These are phyloP conservation scores for Dromococcyx pavoninus DNA, from an alignment of 2,797 vertebrate species.

Conservation along the genomic window DNA sequence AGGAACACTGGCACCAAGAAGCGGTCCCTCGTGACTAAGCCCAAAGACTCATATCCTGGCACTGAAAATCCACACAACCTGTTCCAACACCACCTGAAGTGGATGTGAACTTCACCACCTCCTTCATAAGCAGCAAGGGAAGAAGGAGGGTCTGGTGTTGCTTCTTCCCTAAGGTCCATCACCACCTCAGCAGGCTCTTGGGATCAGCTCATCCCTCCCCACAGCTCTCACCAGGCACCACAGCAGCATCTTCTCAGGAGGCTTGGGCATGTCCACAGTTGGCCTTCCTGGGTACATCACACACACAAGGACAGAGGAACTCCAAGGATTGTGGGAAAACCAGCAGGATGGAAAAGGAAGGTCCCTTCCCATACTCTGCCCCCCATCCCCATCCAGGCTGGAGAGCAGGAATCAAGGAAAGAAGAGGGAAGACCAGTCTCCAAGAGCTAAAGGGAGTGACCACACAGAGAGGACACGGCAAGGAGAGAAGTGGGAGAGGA, in stretches of 20 bases:
- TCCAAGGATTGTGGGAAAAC: neutral
- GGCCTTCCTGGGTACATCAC: neutral
- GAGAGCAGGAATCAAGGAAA: neutral
- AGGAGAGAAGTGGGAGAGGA: neutral
- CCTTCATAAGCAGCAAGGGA: fast-evolving
- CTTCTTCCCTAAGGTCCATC: fast-evolving
- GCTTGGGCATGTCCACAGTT: fast-evolving
- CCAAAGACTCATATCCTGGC: neutral
- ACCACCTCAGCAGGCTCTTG: neutral
- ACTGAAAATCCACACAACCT: fast-evolving
- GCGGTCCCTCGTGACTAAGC: neutral
- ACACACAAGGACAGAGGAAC: neutral
- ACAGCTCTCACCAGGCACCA: neutral
- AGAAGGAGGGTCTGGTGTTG: neutral
- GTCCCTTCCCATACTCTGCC: neutral
- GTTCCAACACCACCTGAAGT: fast-evolving
- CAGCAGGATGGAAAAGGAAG: neutral
- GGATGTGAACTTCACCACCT: fast-evolving
- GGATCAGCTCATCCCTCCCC: neutral
- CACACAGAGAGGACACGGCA: fast-evolving
- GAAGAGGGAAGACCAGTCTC: neutral
- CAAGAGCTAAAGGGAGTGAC: too few relatives aligned
- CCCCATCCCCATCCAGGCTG: neutral
- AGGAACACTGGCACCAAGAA: too few relatives aligned
- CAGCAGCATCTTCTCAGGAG: neutral